Conservation (phyloP, 2,113 vertebrate genomes). For the Manacus vitellinus region DNA sequence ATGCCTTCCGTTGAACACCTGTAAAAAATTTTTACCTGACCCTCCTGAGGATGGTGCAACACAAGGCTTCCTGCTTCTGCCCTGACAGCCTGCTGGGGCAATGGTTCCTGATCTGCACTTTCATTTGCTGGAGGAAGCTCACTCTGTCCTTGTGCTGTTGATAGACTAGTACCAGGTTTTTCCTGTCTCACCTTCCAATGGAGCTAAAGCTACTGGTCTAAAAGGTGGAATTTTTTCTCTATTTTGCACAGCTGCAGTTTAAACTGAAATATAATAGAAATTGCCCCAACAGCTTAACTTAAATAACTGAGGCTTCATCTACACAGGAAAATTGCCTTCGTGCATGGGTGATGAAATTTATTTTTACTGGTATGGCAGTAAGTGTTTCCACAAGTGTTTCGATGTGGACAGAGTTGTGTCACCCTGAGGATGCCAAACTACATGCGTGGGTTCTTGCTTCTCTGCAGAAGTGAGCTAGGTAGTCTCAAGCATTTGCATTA, state of each 20-base stretch:
- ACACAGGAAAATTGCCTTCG: background rate
- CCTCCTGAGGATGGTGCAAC: background rate
- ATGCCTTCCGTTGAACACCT: background rate
- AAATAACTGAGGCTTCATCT: background rate
- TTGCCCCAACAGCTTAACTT: background rate
- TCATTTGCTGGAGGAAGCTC: background rate
- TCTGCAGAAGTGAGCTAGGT: background rate
- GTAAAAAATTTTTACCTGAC: background rate
- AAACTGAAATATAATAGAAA: background rate
- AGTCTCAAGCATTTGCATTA: background rate
- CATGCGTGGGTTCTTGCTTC: background rate
- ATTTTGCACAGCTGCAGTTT: background rate
- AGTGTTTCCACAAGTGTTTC: background rate
- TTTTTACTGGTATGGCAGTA: background rate
- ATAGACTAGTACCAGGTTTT: background rate
- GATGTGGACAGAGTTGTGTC: accelerated
- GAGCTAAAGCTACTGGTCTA: background rate
- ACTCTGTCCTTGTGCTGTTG: accelerated
- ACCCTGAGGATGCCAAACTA: accelerated
- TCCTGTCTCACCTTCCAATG: background rate
- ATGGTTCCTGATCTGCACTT: accelerated
- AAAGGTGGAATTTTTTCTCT: background rate
- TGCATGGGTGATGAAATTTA: background rate
- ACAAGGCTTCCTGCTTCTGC: background rate
- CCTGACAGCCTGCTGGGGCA: accelerated